Evolutionary conservation across 2,113 vertebrate species (phyloP).

Genomic region (Thunnus thynnus): DNA sequence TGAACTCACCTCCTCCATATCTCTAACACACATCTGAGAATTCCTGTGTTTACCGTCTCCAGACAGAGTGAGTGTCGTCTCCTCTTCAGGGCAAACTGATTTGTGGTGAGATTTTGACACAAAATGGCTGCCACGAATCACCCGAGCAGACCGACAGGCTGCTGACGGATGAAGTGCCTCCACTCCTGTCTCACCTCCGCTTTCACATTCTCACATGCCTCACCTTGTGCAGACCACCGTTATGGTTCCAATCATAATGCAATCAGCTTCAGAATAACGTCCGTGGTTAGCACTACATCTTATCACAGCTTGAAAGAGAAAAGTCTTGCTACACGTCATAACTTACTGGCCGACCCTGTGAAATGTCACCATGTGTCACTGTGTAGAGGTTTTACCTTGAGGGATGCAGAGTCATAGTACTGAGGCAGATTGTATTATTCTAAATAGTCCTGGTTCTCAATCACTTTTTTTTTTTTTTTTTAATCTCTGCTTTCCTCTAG

Average conservation of each 20-base stretch:
- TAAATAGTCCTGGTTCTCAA: background rate
- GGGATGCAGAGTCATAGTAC: background rate
- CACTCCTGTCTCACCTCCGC: conserved; percentile 37
- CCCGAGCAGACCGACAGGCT: conserved; percentile 45
- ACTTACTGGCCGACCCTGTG: conserved; percentile 29
- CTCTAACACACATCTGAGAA: conserved; percentile 45
- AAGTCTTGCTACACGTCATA: conserved; percentile 36
- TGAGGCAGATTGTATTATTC: background rate
- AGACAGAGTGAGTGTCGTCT: conserved; percentile 52
- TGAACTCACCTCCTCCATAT: conserved; percentile 30
- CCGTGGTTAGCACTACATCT: conserved; percentile 48
- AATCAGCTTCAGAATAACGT: conserved; percentile 54
- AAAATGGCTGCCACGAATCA: conserved; percentile 75
- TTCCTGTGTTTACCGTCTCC: conserved; percentile 26
- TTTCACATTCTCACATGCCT: conserved; percentile 49
- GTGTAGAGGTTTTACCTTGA: conserved; percentile 22
- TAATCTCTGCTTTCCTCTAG: background rate
- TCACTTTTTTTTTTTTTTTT: background rate
- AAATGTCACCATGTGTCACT: conserved; percentile 51
- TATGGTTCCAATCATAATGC: conserved; percentile 70
- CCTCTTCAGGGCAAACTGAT: conserved; percentile 62
- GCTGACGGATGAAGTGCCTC: conserved; percentile 73
- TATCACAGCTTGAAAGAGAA: conserved; percentile 32
- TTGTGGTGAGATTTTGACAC: conserved; percentile 73
- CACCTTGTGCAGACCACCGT: conserved; percentile 51